Evolutionary conservation across 2,797 vertebrate species (phyloP).

Genomic region (Glossophaga mutica): DNA sequence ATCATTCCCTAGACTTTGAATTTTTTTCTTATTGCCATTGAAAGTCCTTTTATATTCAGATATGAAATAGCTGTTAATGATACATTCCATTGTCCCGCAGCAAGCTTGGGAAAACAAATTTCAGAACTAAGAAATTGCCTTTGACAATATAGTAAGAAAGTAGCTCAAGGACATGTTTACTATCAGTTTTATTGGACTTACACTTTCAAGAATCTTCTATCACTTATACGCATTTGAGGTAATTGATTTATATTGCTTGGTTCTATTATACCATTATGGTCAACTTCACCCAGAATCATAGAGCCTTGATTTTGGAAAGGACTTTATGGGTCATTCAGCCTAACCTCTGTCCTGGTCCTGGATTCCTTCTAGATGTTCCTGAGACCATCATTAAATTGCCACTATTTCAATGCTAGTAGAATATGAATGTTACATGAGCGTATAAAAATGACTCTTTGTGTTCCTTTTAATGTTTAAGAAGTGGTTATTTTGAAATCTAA

Average conservation of each 20-base stretch:
- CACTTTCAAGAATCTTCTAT: background rate
- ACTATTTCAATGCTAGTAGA: background rate
- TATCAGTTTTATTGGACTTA: background rate
- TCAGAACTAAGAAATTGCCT: background rate
- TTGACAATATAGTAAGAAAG: background rate
- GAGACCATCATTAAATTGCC: background rate
- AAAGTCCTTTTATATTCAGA: constrained; percentile 11
- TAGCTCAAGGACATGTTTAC: background rate
- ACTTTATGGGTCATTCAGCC: background rate
- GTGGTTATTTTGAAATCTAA: background rate
- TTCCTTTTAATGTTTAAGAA: background rate
- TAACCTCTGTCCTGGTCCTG: background rate
- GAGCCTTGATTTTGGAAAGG: background rate
- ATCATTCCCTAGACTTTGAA: background rate
- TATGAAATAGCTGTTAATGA: background rate
- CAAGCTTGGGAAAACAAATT: background rate
- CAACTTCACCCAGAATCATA: background rate
- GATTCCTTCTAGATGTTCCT: background rate
- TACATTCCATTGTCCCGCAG: background rate
- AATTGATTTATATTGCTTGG: background rate
- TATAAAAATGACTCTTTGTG: background rate
- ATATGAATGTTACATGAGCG: background rate
- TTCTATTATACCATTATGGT: background rate
- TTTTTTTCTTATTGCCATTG: constrained; percentile 6
- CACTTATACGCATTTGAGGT: background rate